These are phyloP conservation scores for Turdus rufiventris DNA, from an alignment of 2,113 vertebrate genomes.

Conservation along the genomic window DNA sequence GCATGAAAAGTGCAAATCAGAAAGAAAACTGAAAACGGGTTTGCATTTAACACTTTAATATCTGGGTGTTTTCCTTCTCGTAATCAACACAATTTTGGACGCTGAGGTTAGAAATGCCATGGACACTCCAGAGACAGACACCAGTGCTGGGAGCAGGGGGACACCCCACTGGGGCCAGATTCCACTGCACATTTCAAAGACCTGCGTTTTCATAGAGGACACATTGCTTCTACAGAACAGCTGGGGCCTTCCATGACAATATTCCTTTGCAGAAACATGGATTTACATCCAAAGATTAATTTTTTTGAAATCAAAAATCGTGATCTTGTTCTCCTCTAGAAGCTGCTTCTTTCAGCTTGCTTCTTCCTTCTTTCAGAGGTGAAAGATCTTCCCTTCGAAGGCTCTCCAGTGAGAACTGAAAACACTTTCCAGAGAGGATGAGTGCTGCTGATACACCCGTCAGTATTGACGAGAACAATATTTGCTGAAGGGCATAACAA, in stretches of 20 bases:
- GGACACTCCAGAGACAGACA: not conserved
- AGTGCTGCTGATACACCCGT: not conserved
- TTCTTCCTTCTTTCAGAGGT: not conserved
- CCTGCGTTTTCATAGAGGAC: not conserved
- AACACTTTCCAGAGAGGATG: slow-evolving; percentile 1
- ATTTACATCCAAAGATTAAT: not conserved
- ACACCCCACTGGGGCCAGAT: not conserved
- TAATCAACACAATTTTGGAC: not conserved
- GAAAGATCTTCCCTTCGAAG: slow-evolving; percentile 3
- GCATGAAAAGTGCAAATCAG: not conserved
- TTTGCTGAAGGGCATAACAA: slow-evolving; percentile 28
- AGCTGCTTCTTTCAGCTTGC: not conserved
- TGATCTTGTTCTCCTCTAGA: not conserved
- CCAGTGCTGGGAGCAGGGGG: not conserved
- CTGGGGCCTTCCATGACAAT: rapidly evolving
- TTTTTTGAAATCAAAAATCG: not conserved
- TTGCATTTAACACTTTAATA: not conserved
- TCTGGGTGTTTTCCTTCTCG: not conserved
- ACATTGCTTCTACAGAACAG: not conserved
- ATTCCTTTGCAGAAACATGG: not conserved
- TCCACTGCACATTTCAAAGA: not conserved
- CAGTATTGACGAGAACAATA: slow-evolving; percentile 20
- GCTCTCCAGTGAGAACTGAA: slow-evolving; percentile 27
- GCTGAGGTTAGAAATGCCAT: not conserved
- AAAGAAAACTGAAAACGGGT: not conserved